phyloP scores from a whole-genome alignment of 64 coral and sea anemone genomes.

The Pachyseris speciosa region DNA sequence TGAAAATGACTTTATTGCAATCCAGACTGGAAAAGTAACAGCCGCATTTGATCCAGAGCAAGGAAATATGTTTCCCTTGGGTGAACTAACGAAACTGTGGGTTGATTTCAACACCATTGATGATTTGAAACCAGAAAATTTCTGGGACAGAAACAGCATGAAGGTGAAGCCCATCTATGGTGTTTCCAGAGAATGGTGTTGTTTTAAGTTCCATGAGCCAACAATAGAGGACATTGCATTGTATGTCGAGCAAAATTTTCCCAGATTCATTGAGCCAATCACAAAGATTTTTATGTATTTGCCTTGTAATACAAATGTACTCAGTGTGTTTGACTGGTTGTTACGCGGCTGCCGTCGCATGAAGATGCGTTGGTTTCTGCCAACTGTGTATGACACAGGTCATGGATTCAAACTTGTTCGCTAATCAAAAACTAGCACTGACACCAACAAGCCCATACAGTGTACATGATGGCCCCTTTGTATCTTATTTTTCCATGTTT shows the following conservation, averaged over 20 bases:
- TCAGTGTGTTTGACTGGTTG: constrained; percentile 71
- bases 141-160: constrained; percentile 59
- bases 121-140: constrained; percentile 42
- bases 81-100: constrained; percentile 91
- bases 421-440: background rate
- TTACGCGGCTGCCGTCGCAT: constrained; percentile 59
- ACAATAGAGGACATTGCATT: constrained; percentile 85
- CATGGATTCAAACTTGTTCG: constrained; percentile 93
- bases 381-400: constrained; percentile 88
- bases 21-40: constrained; percentile 81
- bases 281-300: constrained; percentile 87
- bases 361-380: constrained; percentile 90
- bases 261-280: constrained; percentile 86
- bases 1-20: constrained; percentile 84
- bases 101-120: constrained; percentile 74
- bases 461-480: too few species aligned
- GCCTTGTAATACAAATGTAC: constrained; percentile 78
- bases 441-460: too few species aligned
- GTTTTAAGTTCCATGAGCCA: constrained; percentile 94
- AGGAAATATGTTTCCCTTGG: constrained; percentile 80
- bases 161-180: constrained; percentile 91
- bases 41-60: constrained; percentile 75
- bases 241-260: constrained; percentile 91
- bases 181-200: constrained; percentile 89
- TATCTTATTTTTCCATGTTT: too few species aligned